phyloP scores from a whole-genome alignment of 2,888 invertebrate genomes.

The Drosophila villosipedis region DNA sequence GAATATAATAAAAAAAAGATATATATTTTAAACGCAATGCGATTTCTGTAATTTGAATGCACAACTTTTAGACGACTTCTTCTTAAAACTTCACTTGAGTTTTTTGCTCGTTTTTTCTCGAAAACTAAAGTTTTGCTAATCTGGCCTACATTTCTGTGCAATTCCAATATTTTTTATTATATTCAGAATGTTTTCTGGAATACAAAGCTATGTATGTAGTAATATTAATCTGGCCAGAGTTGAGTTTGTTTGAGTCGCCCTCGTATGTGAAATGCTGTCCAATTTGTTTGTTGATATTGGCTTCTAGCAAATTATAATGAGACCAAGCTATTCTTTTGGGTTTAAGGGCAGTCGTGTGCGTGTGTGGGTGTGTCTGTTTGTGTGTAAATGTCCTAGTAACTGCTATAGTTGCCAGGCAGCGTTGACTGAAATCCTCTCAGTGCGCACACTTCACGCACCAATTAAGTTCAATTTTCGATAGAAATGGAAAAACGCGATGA shows the following conservation, averaged over 20 bases:
- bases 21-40: background rate
- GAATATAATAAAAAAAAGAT: background rate
- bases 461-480: constrained; percentile 72
- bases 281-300: constrained; percentile 38
- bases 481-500: constrained; percentile 47
- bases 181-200: background rate
- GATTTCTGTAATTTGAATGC: background rate
- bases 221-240: background rate
- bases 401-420: constrained; percentile 63
- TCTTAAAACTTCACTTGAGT: background rate
- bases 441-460: constrained; percentile 75
- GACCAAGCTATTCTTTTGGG: constrained; percentile 2
- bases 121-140: background rate
- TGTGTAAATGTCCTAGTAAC: constrained; percentile 10
- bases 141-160: background rate
- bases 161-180: background rate
- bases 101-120: background rate
- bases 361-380: background rate
- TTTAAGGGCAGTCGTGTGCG: background rate
- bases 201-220: too few relatives aligned
- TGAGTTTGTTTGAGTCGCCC: constrained; percentile 14
- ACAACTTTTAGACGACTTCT: background rate
- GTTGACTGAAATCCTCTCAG: constrained; percentile 50
- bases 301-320: constrained; percentile 63
- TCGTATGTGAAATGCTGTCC: constrained; percentile 28